Conservation (phyloP, 2,113 vertebrate species). For the Oenanthe melanoleuca region DNA sequence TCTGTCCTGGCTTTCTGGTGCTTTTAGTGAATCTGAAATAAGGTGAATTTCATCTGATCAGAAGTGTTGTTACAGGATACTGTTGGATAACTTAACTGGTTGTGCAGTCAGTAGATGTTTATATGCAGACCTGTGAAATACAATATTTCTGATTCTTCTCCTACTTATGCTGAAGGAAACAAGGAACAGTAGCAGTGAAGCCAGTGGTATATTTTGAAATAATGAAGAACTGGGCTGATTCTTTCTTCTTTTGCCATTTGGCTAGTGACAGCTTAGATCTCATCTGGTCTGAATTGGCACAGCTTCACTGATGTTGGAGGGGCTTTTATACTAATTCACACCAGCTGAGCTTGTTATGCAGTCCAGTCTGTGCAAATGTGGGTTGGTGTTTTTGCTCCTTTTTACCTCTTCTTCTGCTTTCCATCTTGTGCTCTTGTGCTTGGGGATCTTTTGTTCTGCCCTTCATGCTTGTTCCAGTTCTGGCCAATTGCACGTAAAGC, state of each 20-base stretch:
- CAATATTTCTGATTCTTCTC: not conserved
- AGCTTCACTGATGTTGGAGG: not conserved
- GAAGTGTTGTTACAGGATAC: not conserved
- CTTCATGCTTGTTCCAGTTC: not conserved
- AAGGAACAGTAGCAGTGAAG: not conserved
- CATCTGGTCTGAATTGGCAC: conserved; percentile 54
- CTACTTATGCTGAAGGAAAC: not conserved
- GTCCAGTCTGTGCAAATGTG: not conserved
- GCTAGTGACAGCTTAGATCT: not conserved
- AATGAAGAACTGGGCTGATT: not conserved
- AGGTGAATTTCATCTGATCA: not conserved
- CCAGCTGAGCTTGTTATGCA: conserved; percentile 43
- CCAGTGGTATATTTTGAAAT: not conserved
- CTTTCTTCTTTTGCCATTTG: not conserved
- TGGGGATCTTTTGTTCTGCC: not conserved
- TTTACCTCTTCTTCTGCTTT: conserved; percentile 56
- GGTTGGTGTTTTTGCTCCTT: not conserved
- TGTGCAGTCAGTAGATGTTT: not conserved
- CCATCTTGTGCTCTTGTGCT: not conserved
- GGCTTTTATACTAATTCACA: conserved; percentile 49
- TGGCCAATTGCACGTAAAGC: not conserved
- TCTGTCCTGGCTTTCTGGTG: not conserved
- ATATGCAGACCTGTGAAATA: not conserved
- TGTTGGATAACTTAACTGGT: not conserved
- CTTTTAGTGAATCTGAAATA: not conserved